Percentiles rank a stretch among this genome's conserved stretches.
These are phyloP conservation scores for Athene noctua DNA, from an alignment of 2,113 vertebrate species.

Conservation along the genomic window DNA sequence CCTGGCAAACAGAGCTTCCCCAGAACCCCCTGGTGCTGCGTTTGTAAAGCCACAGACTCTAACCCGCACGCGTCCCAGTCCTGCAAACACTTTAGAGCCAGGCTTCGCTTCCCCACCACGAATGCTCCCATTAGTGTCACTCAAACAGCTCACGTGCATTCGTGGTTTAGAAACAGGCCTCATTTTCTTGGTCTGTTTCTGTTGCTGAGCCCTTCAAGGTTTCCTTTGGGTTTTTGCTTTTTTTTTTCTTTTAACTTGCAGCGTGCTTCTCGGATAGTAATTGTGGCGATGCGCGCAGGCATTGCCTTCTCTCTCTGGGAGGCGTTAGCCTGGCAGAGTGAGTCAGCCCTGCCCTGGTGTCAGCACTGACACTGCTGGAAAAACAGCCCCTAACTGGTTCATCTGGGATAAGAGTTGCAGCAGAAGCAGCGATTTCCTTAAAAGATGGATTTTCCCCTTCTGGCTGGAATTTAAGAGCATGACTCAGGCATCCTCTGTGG, in stretches of 20 bases:
- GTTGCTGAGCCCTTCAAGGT: neutral
- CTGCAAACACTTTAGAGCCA: accelerated
- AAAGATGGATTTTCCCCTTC: neutral
- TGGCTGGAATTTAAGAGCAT: neutral
- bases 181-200: neutral
- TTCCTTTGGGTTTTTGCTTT: neutral
- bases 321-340: neutral
- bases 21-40: neutral
- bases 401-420: neutral
- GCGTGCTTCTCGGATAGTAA: neutral
- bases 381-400: neutral
- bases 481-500: neutral
- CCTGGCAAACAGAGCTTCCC: neutral
- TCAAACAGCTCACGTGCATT: accelerated
- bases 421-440: neutral
- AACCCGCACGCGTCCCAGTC: neutral
- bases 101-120: accelerated
- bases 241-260: neutral
- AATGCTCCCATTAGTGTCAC: neutral
- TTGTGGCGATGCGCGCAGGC: accelerated
- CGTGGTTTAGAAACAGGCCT: accelerated
- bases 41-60: neutral
- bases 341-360: neutral
- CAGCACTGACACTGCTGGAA: neutral
- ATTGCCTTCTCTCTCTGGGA: neutral